Evolutionary conservation across 2,797 vertebrate species (phyloP).

Genomic region (Glossophaga mutica): DNA sequence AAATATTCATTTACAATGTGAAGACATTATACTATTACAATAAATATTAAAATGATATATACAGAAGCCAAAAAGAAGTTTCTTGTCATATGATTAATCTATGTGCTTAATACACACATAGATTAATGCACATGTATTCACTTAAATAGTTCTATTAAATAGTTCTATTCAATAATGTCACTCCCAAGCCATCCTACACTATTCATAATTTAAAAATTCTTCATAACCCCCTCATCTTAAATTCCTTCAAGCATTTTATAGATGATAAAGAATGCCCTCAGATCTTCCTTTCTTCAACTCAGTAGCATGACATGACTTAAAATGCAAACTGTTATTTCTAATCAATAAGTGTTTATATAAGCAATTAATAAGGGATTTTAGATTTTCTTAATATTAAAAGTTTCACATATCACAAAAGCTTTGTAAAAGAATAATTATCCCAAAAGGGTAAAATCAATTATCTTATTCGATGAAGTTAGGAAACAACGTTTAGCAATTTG

Average conservation of each 20-base stretch:
- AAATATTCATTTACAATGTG: neutral
- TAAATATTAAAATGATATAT: neutral
- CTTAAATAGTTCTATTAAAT: neutral
- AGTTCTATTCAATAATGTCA: neutral
- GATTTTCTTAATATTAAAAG: conserved; percentile 35
- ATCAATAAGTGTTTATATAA: neutral
- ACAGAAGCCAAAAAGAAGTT: neutral
- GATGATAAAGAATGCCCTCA: neutral
- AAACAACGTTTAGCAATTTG: neutral
- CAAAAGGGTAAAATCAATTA: neutral
- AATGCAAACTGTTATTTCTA: conserved; percentile 42
- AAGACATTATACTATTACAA: neutral
- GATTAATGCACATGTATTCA: neutral
- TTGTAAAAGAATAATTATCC: conserved; percentile 32
- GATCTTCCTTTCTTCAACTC: neutral
- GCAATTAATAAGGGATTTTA: neutral
- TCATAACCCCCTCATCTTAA: neutral
- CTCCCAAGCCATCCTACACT: neutral
- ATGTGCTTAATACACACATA: neutral
- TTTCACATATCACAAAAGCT: neutral
- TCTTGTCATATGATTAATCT: neutral
- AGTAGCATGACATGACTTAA: neutral
- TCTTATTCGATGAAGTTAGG: neutral
- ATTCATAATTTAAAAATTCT: neutral
- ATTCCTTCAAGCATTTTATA: conserved; percentile 20